A percentile compares a stretch with the other conserved stretches of the same genome.
Conservation (phyloP, 2,888 invertebrate species). For the Amblyjoppa proteus region DNA sequence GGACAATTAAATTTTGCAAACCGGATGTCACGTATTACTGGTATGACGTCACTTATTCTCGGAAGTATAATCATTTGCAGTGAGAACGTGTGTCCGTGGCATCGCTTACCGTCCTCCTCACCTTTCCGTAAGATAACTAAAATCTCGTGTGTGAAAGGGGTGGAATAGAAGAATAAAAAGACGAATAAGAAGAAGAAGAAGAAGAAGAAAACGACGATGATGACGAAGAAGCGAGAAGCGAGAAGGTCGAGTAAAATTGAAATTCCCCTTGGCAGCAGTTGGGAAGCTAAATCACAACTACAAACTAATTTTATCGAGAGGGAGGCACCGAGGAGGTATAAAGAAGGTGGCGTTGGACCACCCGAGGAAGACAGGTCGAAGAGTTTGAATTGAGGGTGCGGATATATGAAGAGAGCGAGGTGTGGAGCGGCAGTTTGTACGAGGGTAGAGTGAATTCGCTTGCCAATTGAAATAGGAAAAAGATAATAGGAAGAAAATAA, state of each 20-base stretch:
- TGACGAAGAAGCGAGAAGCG: constrained; percentile 12
- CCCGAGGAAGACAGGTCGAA: constrained; percentile 55
- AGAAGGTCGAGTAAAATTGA: constrained; percentile 72
- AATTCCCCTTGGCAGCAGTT: constrained; percentile 68
- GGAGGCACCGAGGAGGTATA: constrained; percentile 24
- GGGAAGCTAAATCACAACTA: constrained; percentile 78
- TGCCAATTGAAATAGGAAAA: constrained; percentile 54
- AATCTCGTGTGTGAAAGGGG: neutral
- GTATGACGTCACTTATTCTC: no score
- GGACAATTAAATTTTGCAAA: neutral
- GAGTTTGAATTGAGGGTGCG: constrained; percentile 63
- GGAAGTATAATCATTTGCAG: constrained; percentile 3
- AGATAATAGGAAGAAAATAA: constrained; percentile 27
- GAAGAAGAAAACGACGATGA: constrained; percentile 33
- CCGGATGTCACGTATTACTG: neutral
- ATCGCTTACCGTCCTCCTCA: constrained; percentile 3
- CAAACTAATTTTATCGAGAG: constrained; percentile 76
- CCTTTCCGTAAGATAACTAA: neutral
- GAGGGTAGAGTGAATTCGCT: constrained; percentile 18
- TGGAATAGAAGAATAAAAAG: constrained; percentile 14
- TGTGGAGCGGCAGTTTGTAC: neutral
- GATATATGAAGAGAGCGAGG: constrained; percentile 52
- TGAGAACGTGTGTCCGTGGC: neutral
- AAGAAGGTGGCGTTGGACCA: constrained; percentile 40
- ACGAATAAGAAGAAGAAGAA: neutral